phyloP scores from a whole-genome alignment of 2,113 vertebrate species.

The Anthoscopus minutus region DNA sequence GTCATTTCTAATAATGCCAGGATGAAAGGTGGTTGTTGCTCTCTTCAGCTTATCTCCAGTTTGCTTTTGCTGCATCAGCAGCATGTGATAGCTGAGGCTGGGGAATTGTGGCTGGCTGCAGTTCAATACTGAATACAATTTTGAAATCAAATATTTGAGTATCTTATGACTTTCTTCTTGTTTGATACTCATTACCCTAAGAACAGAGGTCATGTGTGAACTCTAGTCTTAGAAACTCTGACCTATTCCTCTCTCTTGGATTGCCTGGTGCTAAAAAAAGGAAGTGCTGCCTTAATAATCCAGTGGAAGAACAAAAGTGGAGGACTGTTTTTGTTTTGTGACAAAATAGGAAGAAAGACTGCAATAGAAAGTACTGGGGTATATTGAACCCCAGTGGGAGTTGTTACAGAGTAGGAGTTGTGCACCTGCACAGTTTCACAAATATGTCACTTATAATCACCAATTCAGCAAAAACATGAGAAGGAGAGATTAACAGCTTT shows the following conservation, averaged over 20 bases:
- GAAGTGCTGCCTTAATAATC: neutral
- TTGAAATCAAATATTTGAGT: neutral
- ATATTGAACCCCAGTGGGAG: neutral
- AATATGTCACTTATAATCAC: neutral
- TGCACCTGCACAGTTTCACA: neutral
- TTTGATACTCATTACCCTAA: neutral
- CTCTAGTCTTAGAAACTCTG: neutral
- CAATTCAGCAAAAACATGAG: neutral
- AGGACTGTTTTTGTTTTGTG: no score
- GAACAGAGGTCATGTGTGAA: neutral
- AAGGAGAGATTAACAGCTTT: neutral
- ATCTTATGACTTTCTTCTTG: neutral
- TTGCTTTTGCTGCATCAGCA: neutral
- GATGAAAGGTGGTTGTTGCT: neutral
- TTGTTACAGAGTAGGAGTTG: neutral
- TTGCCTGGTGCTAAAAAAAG: neutral
- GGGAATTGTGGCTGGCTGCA: neutral
- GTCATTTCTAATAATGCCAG: neutral
- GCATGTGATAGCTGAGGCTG: neutral
- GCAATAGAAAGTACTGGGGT: neutral
- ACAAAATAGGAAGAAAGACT: neutral
- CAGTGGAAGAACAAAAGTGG: neutral
- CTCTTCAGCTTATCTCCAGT: neutral
- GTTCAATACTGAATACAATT: neutral
- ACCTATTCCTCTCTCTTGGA: neutral